Evolutionary conservation across 2,888 invertebrate species (phyloP).

Genomic region (Nycteola revayana): DNA sequence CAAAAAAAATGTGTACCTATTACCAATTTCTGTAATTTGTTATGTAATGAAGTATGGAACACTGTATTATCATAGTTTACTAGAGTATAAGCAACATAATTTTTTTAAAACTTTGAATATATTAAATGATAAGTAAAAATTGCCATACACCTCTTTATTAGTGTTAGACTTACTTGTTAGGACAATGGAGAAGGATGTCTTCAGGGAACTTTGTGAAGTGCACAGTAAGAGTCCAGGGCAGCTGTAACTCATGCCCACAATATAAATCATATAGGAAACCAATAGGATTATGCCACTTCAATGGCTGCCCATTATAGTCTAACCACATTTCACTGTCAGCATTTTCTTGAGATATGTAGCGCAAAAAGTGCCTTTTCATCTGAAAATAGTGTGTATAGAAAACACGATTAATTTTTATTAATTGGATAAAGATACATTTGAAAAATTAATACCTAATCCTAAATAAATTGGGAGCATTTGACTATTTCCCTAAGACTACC

Average conservation of each 20-base stretch:
- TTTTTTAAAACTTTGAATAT: no score
- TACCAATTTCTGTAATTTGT: no score
- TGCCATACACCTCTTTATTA: no score
- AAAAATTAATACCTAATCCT: no score
- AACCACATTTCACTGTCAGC: slow-evolving; percentile 96
- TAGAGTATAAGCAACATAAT: no score
- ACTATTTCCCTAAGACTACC: no score
- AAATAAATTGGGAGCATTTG: no score
- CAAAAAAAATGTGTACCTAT: no score
- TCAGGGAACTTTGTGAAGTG: slow-evolving; percentile 98
- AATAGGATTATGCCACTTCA: slow-evolving; percentile 94
- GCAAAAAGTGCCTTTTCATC: slow-evolving; percentile 94
- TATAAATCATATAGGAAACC: slow-evolving; percentile 96
- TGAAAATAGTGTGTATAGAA: slow-evolving; percentile 53
- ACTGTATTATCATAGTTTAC: no score
- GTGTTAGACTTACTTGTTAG: slow-evolving; percentile 90
- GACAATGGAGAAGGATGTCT: slow-evolving; percentile 91
- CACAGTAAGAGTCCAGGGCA: slow-evolving; percentile 97
- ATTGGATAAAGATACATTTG: not conserved
- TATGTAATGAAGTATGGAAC: no score
- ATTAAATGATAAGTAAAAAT: no score
- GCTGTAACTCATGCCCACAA: slow-evolving; percentile 84
- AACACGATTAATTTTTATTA: not conserved
- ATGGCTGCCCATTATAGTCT: slow-evolving; percentile 93
- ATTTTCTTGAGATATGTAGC: slow-evolving; percentile 90